Conservation (phyloP, 2,888 invertebrate genomes). For the Flexamia atlantica region DNA sequence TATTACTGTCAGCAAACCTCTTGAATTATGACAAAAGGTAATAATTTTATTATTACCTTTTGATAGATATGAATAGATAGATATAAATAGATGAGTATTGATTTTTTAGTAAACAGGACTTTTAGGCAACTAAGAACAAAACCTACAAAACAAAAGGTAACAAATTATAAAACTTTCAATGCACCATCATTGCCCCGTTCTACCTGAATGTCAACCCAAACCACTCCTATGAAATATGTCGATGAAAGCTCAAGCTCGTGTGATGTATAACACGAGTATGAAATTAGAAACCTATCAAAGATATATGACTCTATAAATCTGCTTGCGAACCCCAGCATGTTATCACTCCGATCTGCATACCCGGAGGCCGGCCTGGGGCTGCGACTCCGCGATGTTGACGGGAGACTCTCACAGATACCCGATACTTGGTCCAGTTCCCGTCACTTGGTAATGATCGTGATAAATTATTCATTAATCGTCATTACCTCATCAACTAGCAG, state of each 20-base stretch:
- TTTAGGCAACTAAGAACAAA: too few species aligned
- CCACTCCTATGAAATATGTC: not conserved
- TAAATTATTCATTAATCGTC: slow-evolving; percentile 28
- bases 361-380: not conserved
- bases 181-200: too few species aligned
- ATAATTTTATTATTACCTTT: too few species aligned
- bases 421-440: slow-evolving; percentile 1
- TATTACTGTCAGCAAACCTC: too few species aligned
- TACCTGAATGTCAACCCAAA: not conserved
- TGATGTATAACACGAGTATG: not conserved
- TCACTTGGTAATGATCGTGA: slow-evolving; percentile 17
- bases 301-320: slow-evolving; percentile 24
- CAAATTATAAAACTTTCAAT: too few species aligned
- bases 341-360: slow-evolving; percentile 18
- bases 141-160: too few species aligned
- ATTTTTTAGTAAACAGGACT: too few species aligned
- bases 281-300: slow-evolving; percentile 31
- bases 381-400: not conserved
- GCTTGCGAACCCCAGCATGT: not conserved
- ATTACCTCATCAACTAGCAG: too few species aligned
- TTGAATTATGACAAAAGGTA: too few species aligned
- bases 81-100: too few species aligned
- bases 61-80: too few species aligned
- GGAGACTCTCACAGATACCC: not conserved
- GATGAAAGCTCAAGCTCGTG: not conserved